Percentiles rank a stretch among this genome's conserved stretches.
These are phyloP conservation scores for Sycophila texana DNA, from an alignment of 2,888 invertebrate species.

Conservation along the genomic window DNA sequence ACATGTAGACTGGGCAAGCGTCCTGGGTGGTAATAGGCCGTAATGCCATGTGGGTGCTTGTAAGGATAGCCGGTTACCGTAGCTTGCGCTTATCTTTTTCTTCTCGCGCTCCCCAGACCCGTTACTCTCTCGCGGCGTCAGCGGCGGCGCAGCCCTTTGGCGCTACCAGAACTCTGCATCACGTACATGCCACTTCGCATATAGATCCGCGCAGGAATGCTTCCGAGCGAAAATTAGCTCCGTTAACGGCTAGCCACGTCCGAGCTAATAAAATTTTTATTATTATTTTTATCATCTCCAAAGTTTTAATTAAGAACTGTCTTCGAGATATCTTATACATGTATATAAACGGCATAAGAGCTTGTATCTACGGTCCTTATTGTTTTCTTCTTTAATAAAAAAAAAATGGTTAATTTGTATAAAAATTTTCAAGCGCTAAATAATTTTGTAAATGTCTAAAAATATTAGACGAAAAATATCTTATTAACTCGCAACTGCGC, in stretches of 20 bases:
- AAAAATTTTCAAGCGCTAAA: too few relatives aligned
- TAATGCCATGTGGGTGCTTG: slow-evolving; percentile 61
- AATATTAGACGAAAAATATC: too few relatives aligned
- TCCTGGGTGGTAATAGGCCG: slow-evolving; percentile 70
- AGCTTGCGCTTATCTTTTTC: slow-evolving; percentile 49
- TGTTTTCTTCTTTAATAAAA: too few relatives aligned
- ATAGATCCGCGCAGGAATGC: background rate
- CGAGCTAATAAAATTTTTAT: too few relatives aligned
- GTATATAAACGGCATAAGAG: too few relatives aligned
- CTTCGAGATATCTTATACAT: too few relatives aligned
- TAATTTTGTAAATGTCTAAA: too few relatives aligned
- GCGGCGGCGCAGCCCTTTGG: slow-evolving; percentile 26
- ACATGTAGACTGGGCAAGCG: slow-evolving; percentile 48
- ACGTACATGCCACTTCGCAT: slow-evolving; percentile 12
- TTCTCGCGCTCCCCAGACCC: slow-evolving; percentile 33
- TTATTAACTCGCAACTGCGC: too few relatives aligned
- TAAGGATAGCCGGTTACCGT: slow-evolving; percentile 48
- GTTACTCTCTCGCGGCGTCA: slow-evolving; percentile 41
- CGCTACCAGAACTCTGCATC: slow-evolving; percentile 28
- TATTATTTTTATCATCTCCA: too few relatives aligned
- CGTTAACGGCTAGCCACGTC: slow-evolving; percentile 11
- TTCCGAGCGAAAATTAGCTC: slow-evolving; percentile 37
- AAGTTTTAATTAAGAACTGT: too few relatives aligned
- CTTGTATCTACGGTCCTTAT: too few relatives aligned
- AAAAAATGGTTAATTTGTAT: too few relatives aligned